phyloP scores from a whole-genome alignment of 2,888 invertebrate genomes.

The Silvanus unidentatus region DNA sequence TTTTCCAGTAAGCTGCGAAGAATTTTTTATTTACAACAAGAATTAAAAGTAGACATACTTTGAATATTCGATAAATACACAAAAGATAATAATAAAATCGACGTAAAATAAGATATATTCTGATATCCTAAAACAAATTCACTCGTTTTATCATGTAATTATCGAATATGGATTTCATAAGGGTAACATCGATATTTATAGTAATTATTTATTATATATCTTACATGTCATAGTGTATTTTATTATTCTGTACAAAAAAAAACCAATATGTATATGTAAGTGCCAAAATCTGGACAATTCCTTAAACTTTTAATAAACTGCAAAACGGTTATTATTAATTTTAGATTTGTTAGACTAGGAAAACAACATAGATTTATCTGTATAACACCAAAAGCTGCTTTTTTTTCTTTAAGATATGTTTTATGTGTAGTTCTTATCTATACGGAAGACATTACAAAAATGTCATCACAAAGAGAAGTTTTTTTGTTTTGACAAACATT shows the following conservation, averaged over 20 bases:
- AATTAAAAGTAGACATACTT: conserved; percentile 21
- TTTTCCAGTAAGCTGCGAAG: conserved; percentile 17
- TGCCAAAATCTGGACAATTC: conserved; percentile 24
- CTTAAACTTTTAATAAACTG: conserved; percentile 7
- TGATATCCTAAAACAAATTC: no score
- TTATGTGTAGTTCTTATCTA: no score
- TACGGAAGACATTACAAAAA: no score
- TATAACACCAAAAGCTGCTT: no score
- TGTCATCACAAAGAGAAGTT: no score
- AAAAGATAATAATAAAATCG: conserved; percentile 2
- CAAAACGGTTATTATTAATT: no score
- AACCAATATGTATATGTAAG: conserved; percentile 29
- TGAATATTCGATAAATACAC: conserved; percentile 15
- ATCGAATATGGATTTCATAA: not conserved
- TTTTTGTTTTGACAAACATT: no score
- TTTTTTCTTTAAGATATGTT: no score
- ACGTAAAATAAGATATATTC: no score
- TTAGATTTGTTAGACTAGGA: no score
- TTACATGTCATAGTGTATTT: conserved; percentile 26
- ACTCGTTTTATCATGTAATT: conserved; percentile 2
- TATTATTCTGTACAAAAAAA: conserved; percentile 36
- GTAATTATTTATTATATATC: conserved; percentile 30
- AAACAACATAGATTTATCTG: no score
- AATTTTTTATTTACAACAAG: conserved; percentile 23
- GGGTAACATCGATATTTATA: conserved; percentile 31